Base-by-base conservation (phyloP, 1,140 invertebrate genomes). In the Himalopsyche phryganea region DNA sequence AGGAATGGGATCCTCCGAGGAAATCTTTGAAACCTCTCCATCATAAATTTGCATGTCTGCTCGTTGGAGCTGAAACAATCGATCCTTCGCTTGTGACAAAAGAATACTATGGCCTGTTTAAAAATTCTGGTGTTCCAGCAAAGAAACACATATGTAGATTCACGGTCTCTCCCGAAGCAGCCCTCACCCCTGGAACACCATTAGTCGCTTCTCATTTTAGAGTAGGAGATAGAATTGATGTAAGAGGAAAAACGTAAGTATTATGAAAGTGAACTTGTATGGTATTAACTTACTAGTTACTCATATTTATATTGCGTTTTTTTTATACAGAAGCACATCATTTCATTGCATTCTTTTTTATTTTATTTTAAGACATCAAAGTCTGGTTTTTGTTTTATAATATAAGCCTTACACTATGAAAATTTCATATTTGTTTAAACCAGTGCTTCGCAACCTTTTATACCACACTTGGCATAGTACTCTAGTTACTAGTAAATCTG, bases 181-280 rank as follows among this genome's bases (percentile, higher is more conserved):
- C 85, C n/a, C 70, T 99, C 18, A 83, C 88, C 40, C 86, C 93
- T 18, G 96, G 96, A 38, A 98, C 94, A 32, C 88, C 89, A n/a
- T 74, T 99, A 6, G 84, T 77, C 70, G 95, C 88, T 6, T 79
- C 83, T 42, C 98, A 99, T 80, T 99, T 91, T 72, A 81, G 85
- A 73, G 86, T 92, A 62, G 97, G 96, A 9, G 90, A 98, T 74
- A 85, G 83, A 73, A 83, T 99, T 15, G 96, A 98, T 79, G 82
- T 96, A 28, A 80, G 86, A 67, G 94, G 89, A 18, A 92, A 90
- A 82, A 98, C 96, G 92, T 97, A 82, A 86, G 85, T 82, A 56
- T n/a, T n/a, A 28, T 9, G 23, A 28, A 28, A 28, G 23, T 3
- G 9, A 28, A 28, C 3, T 28, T 28, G n/a, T n/a, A n/a, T n/a